Evolutionary conservation across 2,113 vertebrate genomes (phyloP).

Genomic region (Anoura caudifer): DNA sequence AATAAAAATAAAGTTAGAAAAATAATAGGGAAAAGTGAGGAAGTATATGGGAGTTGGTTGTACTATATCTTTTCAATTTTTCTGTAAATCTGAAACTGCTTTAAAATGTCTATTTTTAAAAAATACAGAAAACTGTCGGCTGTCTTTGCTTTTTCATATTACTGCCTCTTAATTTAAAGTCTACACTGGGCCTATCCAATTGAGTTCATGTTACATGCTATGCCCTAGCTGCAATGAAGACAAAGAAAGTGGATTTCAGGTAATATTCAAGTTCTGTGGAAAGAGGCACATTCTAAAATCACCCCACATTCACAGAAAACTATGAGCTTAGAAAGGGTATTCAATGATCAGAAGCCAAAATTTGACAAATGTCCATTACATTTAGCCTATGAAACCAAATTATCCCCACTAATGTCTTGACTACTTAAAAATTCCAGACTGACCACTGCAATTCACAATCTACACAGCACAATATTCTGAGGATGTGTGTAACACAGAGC

Average conservation of each 20-base stretch:
- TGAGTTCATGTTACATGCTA: not conserved
- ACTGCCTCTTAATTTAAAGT: not conserved
- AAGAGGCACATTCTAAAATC: not conserved
- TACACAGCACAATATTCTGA: not conserved
- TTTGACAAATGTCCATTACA: not conserved
- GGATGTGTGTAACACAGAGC: not conserved
- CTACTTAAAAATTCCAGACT: not conserved
- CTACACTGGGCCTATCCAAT: not conserved
- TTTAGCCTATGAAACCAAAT: not conserved
- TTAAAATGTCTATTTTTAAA: not conserved
- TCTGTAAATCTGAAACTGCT: not conserved
- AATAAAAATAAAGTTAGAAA: not conserved
- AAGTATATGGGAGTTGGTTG: not conserved
- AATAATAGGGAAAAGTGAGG: not conserved
- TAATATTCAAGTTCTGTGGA: not conserved
- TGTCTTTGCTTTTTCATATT: not conserved
- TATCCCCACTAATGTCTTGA: not conserved
- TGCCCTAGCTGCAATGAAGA: not conserved
- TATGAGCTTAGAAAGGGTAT: not conserved
- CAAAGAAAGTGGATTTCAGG: not conserved
- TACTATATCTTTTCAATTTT: not conserved
- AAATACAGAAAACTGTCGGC: not conserved
- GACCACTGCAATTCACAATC: not conserved
- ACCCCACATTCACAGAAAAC: not conserved
- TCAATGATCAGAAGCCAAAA: not conserved